These are phyloP conservation scores for Alloscopus bannaensis DNA, from an alignment of 2,888 invertebrate species.

Conservation along the genomic window DNA sequence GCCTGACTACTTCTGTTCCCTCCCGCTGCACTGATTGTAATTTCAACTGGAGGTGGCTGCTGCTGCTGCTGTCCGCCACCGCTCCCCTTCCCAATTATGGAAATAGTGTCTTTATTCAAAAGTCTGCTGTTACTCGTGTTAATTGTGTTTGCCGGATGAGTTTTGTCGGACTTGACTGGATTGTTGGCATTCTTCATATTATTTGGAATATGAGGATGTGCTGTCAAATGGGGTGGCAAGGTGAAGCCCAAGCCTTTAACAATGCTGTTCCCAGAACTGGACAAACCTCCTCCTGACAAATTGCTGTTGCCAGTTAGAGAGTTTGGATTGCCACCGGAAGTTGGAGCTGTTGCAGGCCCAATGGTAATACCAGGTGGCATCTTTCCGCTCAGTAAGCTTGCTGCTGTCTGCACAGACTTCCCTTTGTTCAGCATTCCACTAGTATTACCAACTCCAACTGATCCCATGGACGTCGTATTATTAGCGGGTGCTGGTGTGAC, in stretches of 20 bases:
- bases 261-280: constrained; percentile 44
- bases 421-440: constrained; percentile 41
- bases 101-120: constrained; percentile 49
- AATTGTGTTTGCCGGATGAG: constrained; percentile 9
- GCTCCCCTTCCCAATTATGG: constrained; percentile 57
- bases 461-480: constrained; percentile 1
- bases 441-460: background rate
- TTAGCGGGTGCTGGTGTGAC: constrained; percentile 50
- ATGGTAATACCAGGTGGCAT: constrained; percentile 71
- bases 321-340: constrained; percentile 6
- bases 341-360: constrained; percentile 61
- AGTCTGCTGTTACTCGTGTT: constrained; percentile 51
- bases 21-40: constrained; percentile 50
- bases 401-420: constrained; percentile 60
- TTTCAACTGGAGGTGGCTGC: constrained; percentile 56
- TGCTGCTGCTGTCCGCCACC: constrained; percentile 34
- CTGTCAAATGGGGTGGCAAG: constrained; percentile 65
- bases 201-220: constrained; percentile 65
- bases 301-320: constrained; percentile 28
- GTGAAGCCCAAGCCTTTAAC: constrained; percentile 63
- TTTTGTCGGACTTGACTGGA: constrained; percentile 59
- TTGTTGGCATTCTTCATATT: constrained; percentile 29
- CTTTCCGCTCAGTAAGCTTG: constrained; percentile 66
- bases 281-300: constrained; percentile 3
- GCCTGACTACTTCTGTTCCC: constrained; percentile 41